These are phyloP conservation scores for Monodelphis domestica DNA, from an alignment of 2,797 vertebrate genomes.

Conservation along the genomic window DNA sequence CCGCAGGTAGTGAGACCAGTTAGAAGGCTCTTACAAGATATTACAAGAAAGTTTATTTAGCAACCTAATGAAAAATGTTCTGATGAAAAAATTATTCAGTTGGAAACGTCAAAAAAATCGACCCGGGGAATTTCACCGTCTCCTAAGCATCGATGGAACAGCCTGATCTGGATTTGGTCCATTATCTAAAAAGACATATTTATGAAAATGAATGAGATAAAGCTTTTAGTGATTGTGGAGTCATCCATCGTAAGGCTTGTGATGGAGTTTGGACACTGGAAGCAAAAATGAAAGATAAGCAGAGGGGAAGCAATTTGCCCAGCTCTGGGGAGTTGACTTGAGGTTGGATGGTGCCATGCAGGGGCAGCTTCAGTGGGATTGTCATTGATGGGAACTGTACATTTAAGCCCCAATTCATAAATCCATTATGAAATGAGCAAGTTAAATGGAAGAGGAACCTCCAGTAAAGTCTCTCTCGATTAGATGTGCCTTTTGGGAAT, in stretches of 20 bases:
- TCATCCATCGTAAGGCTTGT: not conserved
- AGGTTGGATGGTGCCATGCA: not conserved
- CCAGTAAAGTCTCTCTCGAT: not conserved
- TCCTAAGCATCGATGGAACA: slow-evolving; percentile 16
- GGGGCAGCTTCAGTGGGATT: not conserved
- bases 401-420: not conserved
- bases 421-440: not conserved
- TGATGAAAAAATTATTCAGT: slow-evolving; percentile 18
- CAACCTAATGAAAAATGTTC: not conserved
- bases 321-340: not conserved
- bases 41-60: slow-evolving; percentile 13
- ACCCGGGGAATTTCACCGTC: not conserved
- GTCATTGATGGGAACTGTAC: not conserved
- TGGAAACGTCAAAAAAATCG: slow-evolving; percentile 10
- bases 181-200: slow-evolving; percentile 26
- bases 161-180: slow-evolving; percentile 34
- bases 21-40: not conserved
- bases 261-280: not conserved
- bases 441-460: slow-evolving; percentile 28
- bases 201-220: slow-evolving; percentile 31
- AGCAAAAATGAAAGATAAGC: not conserved
- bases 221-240: slow-evolving; percentile 24
- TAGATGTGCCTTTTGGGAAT: not conserved
- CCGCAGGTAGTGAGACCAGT: not conserved
- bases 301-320: not conserved